These are phyloP conservation scores for Atopsyche davidsoni DNA, from an alignment of 1,140 invertebrate species.

Conservation along the genomic window DNA sequence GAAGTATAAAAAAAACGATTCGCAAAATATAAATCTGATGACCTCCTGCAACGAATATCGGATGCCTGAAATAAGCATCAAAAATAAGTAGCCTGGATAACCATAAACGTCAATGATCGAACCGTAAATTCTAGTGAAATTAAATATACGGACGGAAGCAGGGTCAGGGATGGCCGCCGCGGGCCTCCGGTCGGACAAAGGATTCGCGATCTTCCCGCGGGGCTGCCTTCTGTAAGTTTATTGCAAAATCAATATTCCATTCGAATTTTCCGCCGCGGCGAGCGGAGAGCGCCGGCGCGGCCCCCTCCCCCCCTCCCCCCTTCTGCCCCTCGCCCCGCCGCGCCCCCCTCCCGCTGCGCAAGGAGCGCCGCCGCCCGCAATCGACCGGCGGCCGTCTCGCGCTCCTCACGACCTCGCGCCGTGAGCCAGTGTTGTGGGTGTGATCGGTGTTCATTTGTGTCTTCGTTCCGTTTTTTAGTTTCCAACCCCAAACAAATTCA, in stretches of 20 bases:
- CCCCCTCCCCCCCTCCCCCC: constrained; percentile 8
- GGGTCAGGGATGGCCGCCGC: not conserved
- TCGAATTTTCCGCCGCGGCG: constrained; percentile 25
- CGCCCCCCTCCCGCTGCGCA: constrained; percentile 15
- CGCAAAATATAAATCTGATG: too few species aligned
- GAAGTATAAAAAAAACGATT: too few species aligned
- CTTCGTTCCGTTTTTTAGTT: constrained; percentile 19
- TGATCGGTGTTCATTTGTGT: constrained; percentile 21
- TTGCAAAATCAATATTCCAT: constrained; percentile 28
- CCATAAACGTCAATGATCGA: too few species aligned
- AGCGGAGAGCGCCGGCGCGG: constrained; percentile 16
- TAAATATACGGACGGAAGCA: too few species aligned
- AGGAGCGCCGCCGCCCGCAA: constrained; percentile 5
- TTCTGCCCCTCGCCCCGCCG: constrained; percentile 3
- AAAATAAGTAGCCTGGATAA: too few species aligned
- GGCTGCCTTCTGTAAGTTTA: constrained; percentile 19
- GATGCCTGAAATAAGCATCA: too few species aligned
- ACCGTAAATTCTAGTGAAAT: too few species aligned
- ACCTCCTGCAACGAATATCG: too few species aligned
- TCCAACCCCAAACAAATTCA: constrained; percentile 14
- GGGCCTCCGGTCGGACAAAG: constrained; percentile 16
- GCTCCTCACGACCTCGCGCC: not conserved
- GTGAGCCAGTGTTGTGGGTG: constrained; percentile 13
- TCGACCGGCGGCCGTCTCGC: constrained; percentile 17
- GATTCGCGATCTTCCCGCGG: not conserved